Conservation (phyloP, 2,888 invertebrate species). For the Cerceris rybyensis region DNA sequence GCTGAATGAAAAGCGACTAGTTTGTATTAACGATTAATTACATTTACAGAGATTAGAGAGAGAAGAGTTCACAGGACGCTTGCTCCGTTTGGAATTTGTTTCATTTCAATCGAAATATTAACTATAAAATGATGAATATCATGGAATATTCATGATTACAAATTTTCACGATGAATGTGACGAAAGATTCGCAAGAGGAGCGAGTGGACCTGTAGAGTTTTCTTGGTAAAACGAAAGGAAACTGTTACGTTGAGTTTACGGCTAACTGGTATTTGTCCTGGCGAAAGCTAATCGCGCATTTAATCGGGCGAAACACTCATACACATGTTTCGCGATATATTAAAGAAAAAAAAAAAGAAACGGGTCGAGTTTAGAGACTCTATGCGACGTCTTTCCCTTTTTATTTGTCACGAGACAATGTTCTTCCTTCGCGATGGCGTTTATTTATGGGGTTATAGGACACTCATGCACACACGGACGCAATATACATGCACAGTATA, state of each 20-base stretch:
- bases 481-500: constrained; percentile 50
- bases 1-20: constrained; percentile 20
- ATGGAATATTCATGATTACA: too few relatives aligned
- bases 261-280: constrained; percentile 68
- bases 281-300: constrained; percentile 74
- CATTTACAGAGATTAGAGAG: background rate
- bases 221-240: background rate
- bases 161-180: background rate
- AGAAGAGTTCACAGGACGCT: constrained; percentile 4
- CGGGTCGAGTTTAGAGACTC: constrained; percentile 29
- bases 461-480: constrained; percentile 55
- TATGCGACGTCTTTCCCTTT: constrained; percentile 22
- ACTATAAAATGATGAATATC: too few relatives aligned
- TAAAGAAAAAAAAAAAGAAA: background rate
- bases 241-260: constrained; percentile 1
- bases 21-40: constrained; percentile 13
- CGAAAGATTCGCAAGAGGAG: too few relatives aligned
- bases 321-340: constrained; percentile 23
- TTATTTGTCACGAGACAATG: constrained; percentile 17
- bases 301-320: constrained; percentile 47
- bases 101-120: too few relatives aligned
- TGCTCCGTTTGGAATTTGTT: constrained; percentile 1
- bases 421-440: constrained; percentile 40
- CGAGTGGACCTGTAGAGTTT: too few relatives aligned
- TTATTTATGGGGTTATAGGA: constrained; percentile 64